Evolutionary conservation across 2,797 vertebrate genomes (phyloP).

Genomic region (Naso thynnoides): DNA sequence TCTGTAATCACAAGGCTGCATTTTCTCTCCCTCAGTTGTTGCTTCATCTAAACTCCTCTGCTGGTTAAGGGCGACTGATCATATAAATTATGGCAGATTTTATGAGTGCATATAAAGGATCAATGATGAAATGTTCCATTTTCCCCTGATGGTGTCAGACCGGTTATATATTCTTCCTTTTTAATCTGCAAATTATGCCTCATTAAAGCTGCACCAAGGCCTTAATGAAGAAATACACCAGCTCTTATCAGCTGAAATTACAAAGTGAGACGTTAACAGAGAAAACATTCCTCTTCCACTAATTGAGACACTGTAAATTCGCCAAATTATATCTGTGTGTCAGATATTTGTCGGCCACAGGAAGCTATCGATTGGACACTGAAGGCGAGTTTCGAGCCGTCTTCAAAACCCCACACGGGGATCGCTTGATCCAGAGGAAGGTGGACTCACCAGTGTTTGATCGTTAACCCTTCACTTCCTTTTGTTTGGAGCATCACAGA

Average conservation of each 20-base stretch:
- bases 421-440: background rate
- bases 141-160: conserved; percentile 56
- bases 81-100: conserved; percentile 68
- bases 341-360: conserved; percentile 16
- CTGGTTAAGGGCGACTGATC: conserved; percentile 42
- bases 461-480: conserved; percentile 1
- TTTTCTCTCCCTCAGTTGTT: conserved; percentile 17
- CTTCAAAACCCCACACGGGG: background rate
- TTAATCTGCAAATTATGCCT: conserved; percentile 71
- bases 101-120: conserved; percentile 64
- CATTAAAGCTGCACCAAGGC: conserved; percentile 62
- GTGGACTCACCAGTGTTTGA: background rate
- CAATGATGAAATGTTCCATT: conserved; percentile 68
- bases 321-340: conserved; percentile 11
- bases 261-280: conserved; percentile 38
- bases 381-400: conserved; percentile 12
- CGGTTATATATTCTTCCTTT: conserved; percentile 60
- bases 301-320: conserved; percentile 45
- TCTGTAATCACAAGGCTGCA: conserved; percentile 36
- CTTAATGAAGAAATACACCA: conserved; percentile 47
- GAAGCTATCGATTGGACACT: conserved; percentile 41
- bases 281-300: conserved; percentile 43
- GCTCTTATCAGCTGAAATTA: conserved; percentile 42
- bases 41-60: conserved; percentile 38
- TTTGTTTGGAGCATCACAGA: background rate